phyloP scores from a whole-genome alignment of 53 echinoderm and acorn worm species.

The Holothuria leucospilota region DNA sequence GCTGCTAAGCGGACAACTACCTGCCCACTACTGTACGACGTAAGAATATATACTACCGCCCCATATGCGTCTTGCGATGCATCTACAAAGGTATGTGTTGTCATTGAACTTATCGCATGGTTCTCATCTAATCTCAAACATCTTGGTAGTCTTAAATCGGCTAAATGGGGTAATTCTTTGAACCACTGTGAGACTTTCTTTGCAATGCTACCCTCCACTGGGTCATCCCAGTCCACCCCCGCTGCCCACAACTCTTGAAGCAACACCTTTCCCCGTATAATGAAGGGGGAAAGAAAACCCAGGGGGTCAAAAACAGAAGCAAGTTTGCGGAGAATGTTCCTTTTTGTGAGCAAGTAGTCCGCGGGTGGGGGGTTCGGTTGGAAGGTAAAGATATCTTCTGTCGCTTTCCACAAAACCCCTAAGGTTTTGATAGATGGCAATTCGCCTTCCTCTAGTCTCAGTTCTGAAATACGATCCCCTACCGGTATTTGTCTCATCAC shows the following conservation, averaged over 20 bases:
- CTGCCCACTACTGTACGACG: background rate
- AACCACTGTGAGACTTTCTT: too few species aligned
- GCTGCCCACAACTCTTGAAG: slow-evolving; percentile 15
- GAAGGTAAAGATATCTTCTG: slow-evolving; percentile 1
- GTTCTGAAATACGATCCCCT: background rate
- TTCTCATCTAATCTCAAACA: slow-evolving; percentile 2
- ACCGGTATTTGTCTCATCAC: too few species aligned
- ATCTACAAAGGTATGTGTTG: slow-evolving; percentile 20
- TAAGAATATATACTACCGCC: slow-evolving; percentile 29
- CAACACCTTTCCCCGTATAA: slow-evolving; percentile 10
- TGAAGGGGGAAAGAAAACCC: too few species aligned
- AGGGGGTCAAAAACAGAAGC: background rate
- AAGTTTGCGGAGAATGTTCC: background rate
- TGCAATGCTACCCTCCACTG: background rate
- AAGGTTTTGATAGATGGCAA: background rate
- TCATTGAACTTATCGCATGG: slow-evolving; percentile 3
- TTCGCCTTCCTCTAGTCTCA: slow-evolving; percentile 6
- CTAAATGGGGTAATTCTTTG: too few species aligned
- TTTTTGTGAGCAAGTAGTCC: background rate
- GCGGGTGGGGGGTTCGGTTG: background rate
- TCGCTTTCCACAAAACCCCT: background rate
- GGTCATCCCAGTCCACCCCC: slow-evolving; percentile 25
- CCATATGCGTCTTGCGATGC: too few species aligned
- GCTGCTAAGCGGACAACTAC: background rate
- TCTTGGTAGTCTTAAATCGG: too few species aligned